These are phyloP conservation scores for Urocyon cinereoargenteus DNA, from an alignment of 2,797 vertebrate species.

Conservation along the genomic window DNA sequence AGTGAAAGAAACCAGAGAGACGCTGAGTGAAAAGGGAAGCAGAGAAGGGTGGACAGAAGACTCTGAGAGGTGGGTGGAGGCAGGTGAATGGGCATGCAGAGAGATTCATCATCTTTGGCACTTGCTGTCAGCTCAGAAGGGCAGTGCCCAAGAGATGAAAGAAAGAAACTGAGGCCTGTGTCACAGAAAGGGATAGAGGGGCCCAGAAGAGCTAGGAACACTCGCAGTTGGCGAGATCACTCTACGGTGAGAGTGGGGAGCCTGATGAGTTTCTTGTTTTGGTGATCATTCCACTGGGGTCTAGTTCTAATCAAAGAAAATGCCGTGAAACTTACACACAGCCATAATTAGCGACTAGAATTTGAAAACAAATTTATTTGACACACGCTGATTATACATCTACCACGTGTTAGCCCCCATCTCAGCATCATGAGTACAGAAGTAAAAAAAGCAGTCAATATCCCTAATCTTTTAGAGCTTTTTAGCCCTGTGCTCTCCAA, in stretches of 20 bases:
- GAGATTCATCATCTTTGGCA: rapidly evolving
- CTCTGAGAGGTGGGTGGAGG: neutral
- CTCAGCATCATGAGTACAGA: neutral
- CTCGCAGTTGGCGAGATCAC: rapidly evolving
- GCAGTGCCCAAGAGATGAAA: neutral
- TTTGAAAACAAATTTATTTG: neutral
- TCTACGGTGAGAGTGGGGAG: neutral
- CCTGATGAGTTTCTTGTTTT: neutral
- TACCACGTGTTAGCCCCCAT: rapidly evolving
- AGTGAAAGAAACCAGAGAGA: neutral
- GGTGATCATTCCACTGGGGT: neutral
- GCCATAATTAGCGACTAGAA: neutral
- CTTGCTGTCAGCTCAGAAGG: neutral
- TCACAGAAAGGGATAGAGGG: too few relatives aligned
- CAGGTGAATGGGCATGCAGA: neutral
- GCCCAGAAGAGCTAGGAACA: rapidly evolving
- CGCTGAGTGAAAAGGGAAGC: neutral
- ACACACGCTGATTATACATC: rapidly evolving
- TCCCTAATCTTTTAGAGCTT: neutral
- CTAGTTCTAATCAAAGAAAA: neutral
- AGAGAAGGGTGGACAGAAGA: neutral
- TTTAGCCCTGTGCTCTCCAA: rapidly evolving
- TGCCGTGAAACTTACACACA: rapidly evolving
- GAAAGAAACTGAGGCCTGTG: too few relatives aligned
- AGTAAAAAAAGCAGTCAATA: rapidly evolving